Evolutionary conservation across 1,140 invertebrate species (phyloP), one percentile per base, ranked within the genome.

Genomic region (Drosophila rufa): DNA sequence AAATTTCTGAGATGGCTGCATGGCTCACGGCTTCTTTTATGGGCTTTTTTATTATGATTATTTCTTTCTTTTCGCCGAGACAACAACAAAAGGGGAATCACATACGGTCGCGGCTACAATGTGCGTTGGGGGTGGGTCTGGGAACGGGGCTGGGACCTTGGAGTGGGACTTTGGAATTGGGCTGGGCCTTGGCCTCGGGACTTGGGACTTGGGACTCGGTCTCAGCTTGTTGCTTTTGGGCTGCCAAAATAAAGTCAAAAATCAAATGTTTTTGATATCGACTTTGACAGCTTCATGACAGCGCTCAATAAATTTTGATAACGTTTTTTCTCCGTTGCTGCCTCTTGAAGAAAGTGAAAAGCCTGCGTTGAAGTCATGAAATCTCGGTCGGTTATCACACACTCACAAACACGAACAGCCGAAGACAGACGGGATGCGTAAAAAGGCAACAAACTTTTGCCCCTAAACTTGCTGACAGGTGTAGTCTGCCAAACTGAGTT

Each of bases 241-340:
- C 85, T 85, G 78, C 71, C 79, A 91, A 75, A 82, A 91, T 86
- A 90, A 86, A 91, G 86, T 91, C 86, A 91, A 91, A 85, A 91
- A 91, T 91, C 81, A 91, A 91, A 91, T 85, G 89, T 89, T 91
- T 82, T 91, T 89, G 85, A 80, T 85, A 91, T 91, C 89, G 90
- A 91, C 81, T 89, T 85, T 91, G 89, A 91, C 89, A 91, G 89
- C 89, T 89, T 91, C 89, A 85, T 91, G 89, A 91, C 89, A 91
- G 84, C 82, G 81, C 83, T 89, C 89, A 87, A 91, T 91, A 91
- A 91, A 91, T 91, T 91, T 91, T 85, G 79, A 86, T 90, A 91
- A 91, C 85, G 65, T 70, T 76, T 59, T 71, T 57, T 27, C 36
- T 19, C 36, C 6, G 7, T 66, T 11, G 14, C 66, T 33, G 27